Conservation (phyloP, 2,797 vertebrate species). For the Chaunax sp. region DNA sequence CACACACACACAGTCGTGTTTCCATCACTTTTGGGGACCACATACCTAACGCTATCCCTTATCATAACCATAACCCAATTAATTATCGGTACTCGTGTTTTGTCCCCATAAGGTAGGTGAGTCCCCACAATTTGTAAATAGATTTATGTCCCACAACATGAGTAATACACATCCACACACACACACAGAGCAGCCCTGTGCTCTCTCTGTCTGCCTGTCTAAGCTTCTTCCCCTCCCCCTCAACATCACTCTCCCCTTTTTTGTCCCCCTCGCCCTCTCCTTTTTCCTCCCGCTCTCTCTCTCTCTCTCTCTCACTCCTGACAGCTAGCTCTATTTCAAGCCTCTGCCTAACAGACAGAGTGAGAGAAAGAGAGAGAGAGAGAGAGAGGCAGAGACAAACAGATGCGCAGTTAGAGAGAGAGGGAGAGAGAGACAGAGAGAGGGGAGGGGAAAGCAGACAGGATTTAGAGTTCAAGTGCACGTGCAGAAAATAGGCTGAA, state of each 20-base stretch:
- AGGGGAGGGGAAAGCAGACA: conserved; percentile 79
- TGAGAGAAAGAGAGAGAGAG: conserved; percentile 24
- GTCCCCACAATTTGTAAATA: too few species aligned
- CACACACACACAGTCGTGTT: conserved; percentile 5
- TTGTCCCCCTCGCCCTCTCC: conserved; percentile 79
- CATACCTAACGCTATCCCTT: too few species aligned
- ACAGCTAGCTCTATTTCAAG: conserved; percentile 83
- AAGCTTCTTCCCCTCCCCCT: conserved; percentile 81
- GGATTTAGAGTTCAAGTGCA: conserved; percentile 88
- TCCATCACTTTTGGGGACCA: too few species aligned
- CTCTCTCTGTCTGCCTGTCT: conserved; percentile 75
- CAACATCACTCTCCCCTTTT: conserved; percentile 82
- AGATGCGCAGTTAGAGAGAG: conserved; percentile 68
- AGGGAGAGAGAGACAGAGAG: conserved; percentile 10
- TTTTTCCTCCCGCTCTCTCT: conserved; percentile 72
- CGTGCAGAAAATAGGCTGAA: conserved; percentile 83
- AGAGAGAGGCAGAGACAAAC: conserved; percentile 64
- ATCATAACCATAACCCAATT: too few species aligned
- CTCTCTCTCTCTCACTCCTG: conserved; percentile 67
- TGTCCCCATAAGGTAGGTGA: too few species aligned
- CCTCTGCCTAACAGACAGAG: conserved; percentile 59
- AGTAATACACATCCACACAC: neutral
- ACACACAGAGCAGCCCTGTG: conserved; percentile 53
- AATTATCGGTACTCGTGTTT: too few species aligned
- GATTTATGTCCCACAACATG: too few species aligned